Evolutionary conservation across 2,888 invertebrate genomes (phyloP).

Genomic region (Macrostomum cliftonense): DNA sequence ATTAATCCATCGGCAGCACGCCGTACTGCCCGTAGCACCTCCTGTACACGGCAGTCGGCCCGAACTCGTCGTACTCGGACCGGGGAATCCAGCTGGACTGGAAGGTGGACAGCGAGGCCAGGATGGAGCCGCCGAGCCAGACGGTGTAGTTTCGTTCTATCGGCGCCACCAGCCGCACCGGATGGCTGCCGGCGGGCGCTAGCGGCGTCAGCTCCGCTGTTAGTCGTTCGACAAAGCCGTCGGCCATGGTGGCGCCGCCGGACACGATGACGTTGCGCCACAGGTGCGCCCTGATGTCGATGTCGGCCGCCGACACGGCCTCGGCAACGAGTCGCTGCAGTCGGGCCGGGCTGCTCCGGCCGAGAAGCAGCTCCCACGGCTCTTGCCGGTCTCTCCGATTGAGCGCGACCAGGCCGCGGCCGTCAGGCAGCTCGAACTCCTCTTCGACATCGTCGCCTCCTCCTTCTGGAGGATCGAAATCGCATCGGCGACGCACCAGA

Average conservation of each 20-base stretch:
- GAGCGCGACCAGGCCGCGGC: conserved; percentile 41
- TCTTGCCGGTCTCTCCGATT: conserved; percentile 13
- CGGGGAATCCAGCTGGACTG: conserved; percentile 79
- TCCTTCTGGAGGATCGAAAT: conserved; percentile 73
- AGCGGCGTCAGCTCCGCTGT: conserved; percentile 64
- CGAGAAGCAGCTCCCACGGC: conserved; percentile 11
- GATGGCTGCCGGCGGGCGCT: conserved; percentile 36
- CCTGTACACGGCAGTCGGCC: conserved; percentile 43
- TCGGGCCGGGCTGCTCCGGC: conserved; percentile 10
- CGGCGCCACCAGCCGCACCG: conserved; percentile 20
- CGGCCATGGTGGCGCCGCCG: conserved; percentile 80
- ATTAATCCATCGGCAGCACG: no score
- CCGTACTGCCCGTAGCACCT: conserved; percentile 34
- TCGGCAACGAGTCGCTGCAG: conserved; percentile 4
- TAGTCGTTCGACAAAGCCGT: conserved; percentile 48
- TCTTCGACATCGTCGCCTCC: conserved; percentile 70
- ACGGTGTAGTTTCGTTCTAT: conserved; percentile 44
- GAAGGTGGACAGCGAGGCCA: conserved; percentile 70
- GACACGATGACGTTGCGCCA: conserved; percentile 17
- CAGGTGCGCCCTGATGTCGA: conserved; percentile 11
- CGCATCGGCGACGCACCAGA: conserved; percentile 73
- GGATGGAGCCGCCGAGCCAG: conserved; percentile 55
- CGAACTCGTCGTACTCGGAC: conserved; percentile 71
- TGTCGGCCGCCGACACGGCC: conserved; percentile 11
- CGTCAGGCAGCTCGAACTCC: conserved; percentile 73